These are phyloP conservation scores for Sebastes fasciatus DNA, from an alignment of 2,113 vertebrate species.

Conservation along the genomic window DNA sequence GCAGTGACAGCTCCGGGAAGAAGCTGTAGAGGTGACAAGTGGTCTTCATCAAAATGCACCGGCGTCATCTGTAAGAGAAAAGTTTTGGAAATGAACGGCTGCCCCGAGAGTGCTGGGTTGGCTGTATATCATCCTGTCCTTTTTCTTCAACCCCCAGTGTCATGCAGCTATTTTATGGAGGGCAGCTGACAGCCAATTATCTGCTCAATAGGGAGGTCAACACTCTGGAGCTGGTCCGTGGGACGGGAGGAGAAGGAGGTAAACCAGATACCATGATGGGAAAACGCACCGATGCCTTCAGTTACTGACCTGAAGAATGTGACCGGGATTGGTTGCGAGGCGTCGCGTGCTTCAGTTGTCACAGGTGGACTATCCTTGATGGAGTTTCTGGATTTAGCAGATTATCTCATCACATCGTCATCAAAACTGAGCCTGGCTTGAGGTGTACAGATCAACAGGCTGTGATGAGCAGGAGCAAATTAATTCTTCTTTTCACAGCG, in stretches of 20 bases:
- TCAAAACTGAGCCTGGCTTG: too few species aligned
- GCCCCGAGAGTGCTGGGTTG: constrained; percentile 38
- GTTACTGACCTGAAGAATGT: constrained; percentile 48
- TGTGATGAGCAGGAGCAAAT: constrained; percentile 21
- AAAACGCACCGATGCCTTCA: constrained; percentile 23
- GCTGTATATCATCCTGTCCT: constrained; percentile 66
- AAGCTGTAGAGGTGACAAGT: constrained; percentile 61
- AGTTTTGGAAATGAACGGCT: constrained; percentile 64
- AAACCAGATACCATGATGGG: constrained; percentile 29
- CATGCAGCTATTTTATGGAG: constrained; percentile 66
- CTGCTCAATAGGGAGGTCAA: constrained; percentile 70
- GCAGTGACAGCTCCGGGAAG: constrained; percentile 51
- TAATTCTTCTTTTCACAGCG: constrained; percentile 43
- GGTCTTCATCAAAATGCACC: constrained; percentile 63
- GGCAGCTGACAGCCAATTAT: constrained; percentile 77
- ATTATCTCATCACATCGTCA: neutral
- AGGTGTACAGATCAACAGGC: constrained; percentile 2
- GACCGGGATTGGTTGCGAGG: constrained; percentile 33
- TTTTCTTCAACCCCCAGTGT: constrained; percentile 61
- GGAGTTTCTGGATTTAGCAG: constrained; percentile 12
- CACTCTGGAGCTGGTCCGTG: constrained; percentile 55
- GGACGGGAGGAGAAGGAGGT: constrained; percentile 28
- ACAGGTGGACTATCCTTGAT: constrained; percentile 7
- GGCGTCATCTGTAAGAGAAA: constrained; percentile 53
- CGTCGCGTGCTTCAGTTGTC: neutral